Percentiles rank a stretch among this genome's conserved stretches.
These are phyloP conservation scores for Drosophila phalerata DNA, from an alignment of 2,888 invertebrate genomes.

Conservation along the genomic window DNA sequence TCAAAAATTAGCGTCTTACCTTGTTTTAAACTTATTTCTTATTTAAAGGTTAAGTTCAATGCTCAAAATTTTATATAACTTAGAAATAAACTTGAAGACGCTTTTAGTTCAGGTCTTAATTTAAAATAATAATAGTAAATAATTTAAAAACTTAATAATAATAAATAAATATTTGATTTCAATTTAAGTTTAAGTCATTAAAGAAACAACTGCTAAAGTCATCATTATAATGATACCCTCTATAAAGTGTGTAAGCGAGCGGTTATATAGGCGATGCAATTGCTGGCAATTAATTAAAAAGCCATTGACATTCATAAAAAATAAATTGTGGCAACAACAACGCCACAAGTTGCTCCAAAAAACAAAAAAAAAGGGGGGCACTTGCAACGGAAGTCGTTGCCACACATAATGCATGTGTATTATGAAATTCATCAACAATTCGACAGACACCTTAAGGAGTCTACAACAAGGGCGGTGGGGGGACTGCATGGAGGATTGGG, in stretches of 20 bases:
- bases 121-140: no score
- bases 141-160: no score
- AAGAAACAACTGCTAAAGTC: no score
- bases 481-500: background rate
- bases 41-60: background rate
- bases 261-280: constrained; percentile 45
- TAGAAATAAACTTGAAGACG: no score
- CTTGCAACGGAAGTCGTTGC: constrained; percentile 49
- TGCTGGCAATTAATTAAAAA: constrained; percentile 77
- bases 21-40: background rate
- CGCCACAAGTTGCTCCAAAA: constrained; percentile 12
- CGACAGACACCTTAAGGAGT: constrained; percentile 60
- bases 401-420: constrained; percentile 65
- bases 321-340: constrained; percentile 76
- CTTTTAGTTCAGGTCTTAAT: no score
- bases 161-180: background rate
- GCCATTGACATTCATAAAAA: constrained; percentile 79
- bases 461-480: background rate
- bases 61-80: background rate
- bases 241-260: constrained; percentile 11
- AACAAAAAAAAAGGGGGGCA: background rate
- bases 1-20: background rate
- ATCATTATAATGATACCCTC: constrained; percentile 11
- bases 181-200: background rate
- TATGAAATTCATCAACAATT: constrained; percentile 71